These are phyloP conservation scores for Galeopsomyia nigrocyanea DNA, from an alignment of 2,888 invertebrate species.

Conservation along the genomic window DNA sequence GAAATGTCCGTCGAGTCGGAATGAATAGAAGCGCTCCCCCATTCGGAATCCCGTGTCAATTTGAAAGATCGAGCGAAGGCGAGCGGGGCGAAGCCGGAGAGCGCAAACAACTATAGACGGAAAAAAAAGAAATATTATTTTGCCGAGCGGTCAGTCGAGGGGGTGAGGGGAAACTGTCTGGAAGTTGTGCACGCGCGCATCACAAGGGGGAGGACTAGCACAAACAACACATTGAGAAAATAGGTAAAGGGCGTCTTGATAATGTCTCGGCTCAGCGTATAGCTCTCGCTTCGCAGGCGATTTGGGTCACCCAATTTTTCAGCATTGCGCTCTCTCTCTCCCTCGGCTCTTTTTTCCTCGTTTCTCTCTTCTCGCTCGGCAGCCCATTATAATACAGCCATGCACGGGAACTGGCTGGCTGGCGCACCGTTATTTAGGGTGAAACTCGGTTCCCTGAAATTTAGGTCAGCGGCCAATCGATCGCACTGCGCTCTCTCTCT, in stretches of 20 bases:
- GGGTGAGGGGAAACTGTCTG: background rate
- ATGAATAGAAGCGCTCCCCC: background rate
- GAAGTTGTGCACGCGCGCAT: background rate
- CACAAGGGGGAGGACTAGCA: slow-evolving; percentile 7
- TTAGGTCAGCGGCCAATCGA: slow-evolving; percentile 38
- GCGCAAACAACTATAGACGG: no score
- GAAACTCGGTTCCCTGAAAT: slow-evolving; percentile 21
- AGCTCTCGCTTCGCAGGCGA: slow-evolving; percentile 30
- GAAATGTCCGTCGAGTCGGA: background rate
- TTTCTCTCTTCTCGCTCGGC: background rate
- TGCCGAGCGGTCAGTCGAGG: background rate
- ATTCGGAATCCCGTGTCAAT: no score
- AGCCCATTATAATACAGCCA: slow-evolving; percentile 2
- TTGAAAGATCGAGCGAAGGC: background rate
- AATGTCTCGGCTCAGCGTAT: slow-evolving; percentile 22
- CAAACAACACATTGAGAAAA: background rate
- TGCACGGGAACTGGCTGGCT: background rate
- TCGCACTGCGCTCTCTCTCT: background rate
- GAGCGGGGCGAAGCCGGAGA: background rate
- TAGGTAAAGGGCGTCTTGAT: slow-evolving; percentile 13
- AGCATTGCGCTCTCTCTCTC: slow-evolving; percentile 45
- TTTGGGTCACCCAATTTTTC: slow-evolving; percentile 42
- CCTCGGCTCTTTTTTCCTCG: slow-evolving; percentile 1
- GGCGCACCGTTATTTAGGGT: slow-evolving; percentile 11
- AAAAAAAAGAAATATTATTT: background rate